These are phyloP conservation scores for Meteorus colon DNA, from an alignment of 2,888 invertebrate genomes.

Conservation along the genomic window DNA sequence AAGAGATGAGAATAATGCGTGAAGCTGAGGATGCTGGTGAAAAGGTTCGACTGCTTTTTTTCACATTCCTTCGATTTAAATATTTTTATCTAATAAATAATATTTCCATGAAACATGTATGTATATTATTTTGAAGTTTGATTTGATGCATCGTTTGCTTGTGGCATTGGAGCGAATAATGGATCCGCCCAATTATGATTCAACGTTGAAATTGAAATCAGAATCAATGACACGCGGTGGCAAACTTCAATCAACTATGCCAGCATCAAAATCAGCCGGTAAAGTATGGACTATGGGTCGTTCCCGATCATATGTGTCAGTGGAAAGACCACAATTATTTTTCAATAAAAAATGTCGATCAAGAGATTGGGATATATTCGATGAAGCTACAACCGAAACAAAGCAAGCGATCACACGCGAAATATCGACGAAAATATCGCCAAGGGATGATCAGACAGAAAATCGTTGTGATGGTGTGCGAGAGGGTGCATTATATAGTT, in stretches of 20 bases:
- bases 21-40: slow-evolving; percentile 76
- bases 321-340: slow-evolving; percentile 2
- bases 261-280: background rate
- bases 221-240: background rate
- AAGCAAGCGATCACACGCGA: background rate
- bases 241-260: background rate
- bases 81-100: slow-evolving; percentile 14
- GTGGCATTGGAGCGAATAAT: slow-evolving; percentile 63
- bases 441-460: slow-evolving; percentile 11
- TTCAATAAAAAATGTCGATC: slow-evolving; percentile 27
- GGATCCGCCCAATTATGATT: slow-evolving; percentile 57
- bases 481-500: slow-evolving; percentile 3
- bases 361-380: background rate
- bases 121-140: slow-evolving; percentile 55
- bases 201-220: background rate
- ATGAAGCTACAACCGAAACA: background rate
- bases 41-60: slow-evolving; percentile 73
- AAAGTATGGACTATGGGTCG: background rate
- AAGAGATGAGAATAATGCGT: slow-evolving; percentile 75
- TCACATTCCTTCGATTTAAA: background rate
- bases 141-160: slow-evolving; percentile 63
- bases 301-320: background rate
- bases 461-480: slow-evolving; percentile 36
- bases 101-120: background rate
- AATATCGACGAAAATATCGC: background rate